phyloP scores from a whole-genome alignment of 1,140 invertebrate genomes.

The Phocides pigmalion region DNA sequence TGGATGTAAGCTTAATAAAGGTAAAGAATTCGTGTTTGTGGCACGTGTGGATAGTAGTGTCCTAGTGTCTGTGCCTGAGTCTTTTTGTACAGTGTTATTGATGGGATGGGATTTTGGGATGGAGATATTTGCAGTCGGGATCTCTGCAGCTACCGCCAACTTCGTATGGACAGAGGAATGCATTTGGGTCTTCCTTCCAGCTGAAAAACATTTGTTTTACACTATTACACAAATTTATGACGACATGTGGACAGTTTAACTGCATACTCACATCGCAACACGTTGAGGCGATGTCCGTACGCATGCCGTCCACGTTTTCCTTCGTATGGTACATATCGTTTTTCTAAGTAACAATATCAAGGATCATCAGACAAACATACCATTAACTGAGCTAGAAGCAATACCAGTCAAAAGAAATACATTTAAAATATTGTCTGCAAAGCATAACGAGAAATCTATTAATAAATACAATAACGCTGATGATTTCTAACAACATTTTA shows the following conservation, averaged over 20 bases:
- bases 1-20: conserved; percentile 13
- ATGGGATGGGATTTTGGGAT: conserved; percentile 58
- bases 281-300: conserved; percentile 62
- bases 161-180: conserved; percentile 80
- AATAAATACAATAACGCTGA: background rate
- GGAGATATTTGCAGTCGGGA: conserved; percentile 78
- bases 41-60: too few species aligned
- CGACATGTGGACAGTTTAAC: conserved; percentile 49
- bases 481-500: background rate
- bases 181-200: conserved; percentile 75
- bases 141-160: conserved; percentile 80
- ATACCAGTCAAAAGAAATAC: conserved; percentile 3
- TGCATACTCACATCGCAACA: conserved; percentile 72
- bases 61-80: conserved; percentile 43
- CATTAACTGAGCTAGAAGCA: conserved; percentile 18
- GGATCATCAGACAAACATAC: conserved; percentile 10
- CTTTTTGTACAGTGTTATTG: conserved; percentile 54
- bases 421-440: conserved; percentile 1
- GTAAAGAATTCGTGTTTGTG: conserved; percentile 36
- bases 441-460: background rate
- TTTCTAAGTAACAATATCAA: conserved; percentile 6
- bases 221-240: conserved; percentile 31
- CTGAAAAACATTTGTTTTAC: conserved; percentile 66
- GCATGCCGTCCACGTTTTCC: conserved; percentile 59
- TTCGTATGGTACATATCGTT: conserved; percentile 30